Evolutionary conservation across 2,888 invertebrate species (phyloP).

Genomic region (Rhaphigaster nebulosa): DNA sequence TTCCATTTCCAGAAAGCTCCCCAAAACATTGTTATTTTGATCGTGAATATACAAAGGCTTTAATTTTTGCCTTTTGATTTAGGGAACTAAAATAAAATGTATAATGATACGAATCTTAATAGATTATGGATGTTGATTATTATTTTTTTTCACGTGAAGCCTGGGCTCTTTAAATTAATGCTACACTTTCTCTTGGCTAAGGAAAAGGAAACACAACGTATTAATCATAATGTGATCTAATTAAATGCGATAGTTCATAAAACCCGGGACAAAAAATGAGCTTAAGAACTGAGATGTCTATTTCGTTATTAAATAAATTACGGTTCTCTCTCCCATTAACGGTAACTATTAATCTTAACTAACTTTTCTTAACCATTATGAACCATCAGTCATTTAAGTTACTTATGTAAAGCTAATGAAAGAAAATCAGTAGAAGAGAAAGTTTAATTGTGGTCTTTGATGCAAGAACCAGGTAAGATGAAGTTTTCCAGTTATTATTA

Average conservation of each 20-base stretch:
- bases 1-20: too few species aligned
- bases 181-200: background rate
- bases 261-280: background rate
- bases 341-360: background rate
- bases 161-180: background rate
- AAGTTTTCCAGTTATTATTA: too few species aligned
- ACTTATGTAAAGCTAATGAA: background rate
- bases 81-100: too few species aligned
- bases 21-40: too few species aligned
- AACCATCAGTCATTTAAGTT: background rate
- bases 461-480: too few species aligned
- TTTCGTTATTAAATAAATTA: constrained; percentile 5
- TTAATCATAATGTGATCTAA: background rate
- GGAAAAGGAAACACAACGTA: background rate
- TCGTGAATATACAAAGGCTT: too few species aligned
- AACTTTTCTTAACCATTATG: background rate
- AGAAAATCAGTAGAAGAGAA: background rate
- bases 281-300: background rate
- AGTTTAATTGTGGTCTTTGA: background rate
- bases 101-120: too few species aligned
- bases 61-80: too few species aligned
- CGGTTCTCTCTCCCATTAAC: background rate
- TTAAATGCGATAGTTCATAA: background rate
- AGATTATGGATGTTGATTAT: too few species aligned
- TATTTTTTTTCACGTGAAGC: background rate